Conservation (phyloP, 2,888 invertebrate genomes). For the Tenodera sinensis region DNA sequence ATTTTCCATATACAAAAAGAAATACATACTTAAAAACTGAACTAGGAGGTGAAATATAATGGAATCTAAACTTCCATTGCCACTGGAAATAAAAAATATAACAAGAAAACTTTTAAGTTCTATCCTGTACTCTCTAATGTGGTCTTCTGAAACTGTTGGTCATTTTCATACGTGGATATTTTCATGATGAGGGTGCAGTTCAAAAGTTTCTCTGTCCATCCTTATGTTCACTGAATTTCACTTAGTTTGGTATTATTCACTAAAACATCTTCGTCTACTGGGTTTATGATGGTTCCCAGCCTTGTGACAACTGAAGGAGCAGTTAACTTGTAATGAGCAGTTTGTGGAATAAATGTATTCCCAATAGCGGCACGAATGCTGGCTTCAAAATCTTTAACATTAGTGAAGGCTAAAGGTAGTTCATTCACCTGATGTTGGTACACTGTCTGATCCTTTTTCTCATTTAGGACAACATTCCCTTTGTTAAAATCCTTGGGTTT, state of each 20-base stretch:
- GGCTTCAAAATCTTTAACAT: slow-evolving; percentile 85
- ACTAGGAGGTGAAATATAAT: too few relatives aligned
- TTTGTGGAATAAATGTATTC: slow-evolving; percentile 85
- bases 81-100: too few relatives aligned
- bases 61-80: too few relatives aligned
- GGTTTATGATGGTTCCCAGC: slow-evolving; percentile 83
- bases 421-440: slow-evolving; percentile 62
- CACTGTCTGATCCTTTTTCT: slow-evolving; percentile 66
- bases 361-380: slow-evolving; percentile 86
- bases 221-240: neutral
- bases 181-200: too few relatives aligned
- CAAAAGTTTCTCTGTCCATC: too few relatives aligned
- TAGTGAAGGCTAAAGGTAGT: slow-evolving; percentile 64
- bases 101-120: too few relatives aligned
- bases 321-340: slow-evolving; percentile 71
- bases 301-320: slow-evolving; percentile 76
- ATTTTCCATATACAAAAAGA: too few relatives aligned
- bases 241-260: slow-evolving; percentile 29
- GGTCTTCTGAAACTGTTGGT: too few relatives aligned
- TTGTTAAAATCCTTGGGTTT: slow-evolving; percentile 72
- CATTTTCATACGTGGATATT: too few relatives aligned
- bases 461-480: slow-evolving; percentile 82
- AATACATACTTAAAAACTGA: too few relatives aligned
- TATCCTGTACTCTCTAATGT: too few relatives aligned
- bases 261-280: slow-evolving; percentile 68